Base-by-base conservation (phyloP, 2,113 vertebrate species). In the Muscicapa adusta region DNA sequence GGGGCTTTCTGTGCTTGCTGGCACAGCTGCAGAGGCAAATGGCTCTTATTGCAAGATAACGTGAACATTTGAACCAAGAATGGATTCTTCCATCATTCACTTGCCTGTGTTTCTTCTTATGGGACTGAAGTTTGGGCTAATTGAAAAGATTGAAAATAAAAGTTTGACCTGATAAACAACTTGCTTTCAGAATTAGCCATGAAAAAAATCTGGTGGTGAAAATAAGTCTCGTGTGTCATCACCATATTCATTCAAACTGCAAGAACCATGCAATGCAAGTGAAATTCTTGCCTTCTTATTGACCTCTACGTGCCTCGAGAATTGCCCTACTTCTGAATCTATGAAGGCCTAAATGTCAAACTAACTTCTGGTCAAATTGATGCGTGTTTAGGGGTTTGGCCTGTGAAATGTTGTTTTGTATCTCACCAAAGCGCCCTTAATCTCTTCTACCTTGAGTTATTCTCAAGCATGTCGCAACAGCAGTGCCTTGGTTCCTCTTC, bases 241-340 rank as follows among this genome's bases (percentile, higher is more conserved):
- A 63, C 56, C 3, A 1, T 70, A 36, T 68, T 85, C 31, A 62
- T 61, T 85, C 66, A 54, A 57, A 79, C 31, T 36, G 62, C 58
- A 75, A 62, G 72, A 79, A 76, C 42, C 54, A 40, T 0, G 1
- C 47, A 58, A 29, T 36, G 28, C 33, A 78, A 34, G 73, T 72
- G 8, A 78, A 85, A 58, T 47, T 73, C 18, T 78, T 79, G 43
- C 71, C 34, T 94, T 85, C 82, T 62, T 54, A 28, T 76, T 93
- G 61, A 76, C 70, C 47, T 85, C 61, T 76, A 6, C 1, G 11
- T 67, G 43, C 74, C 71, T 68, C 76, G n/a, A 75, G 83, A 74
- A 65, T 78, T 29, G 25, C 45, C 51, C 67, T 68, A 3, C 12
- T 68, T 45, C 50, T 67, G 67, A 40, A 42, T 40, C 40, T 67